Percentiles rank a stretch among this genome's conserved stretches.
Evolutionary conservation across 2,888 invertebrate species (phyloP).

Genomic region (Microplitis manilae): DNA sequence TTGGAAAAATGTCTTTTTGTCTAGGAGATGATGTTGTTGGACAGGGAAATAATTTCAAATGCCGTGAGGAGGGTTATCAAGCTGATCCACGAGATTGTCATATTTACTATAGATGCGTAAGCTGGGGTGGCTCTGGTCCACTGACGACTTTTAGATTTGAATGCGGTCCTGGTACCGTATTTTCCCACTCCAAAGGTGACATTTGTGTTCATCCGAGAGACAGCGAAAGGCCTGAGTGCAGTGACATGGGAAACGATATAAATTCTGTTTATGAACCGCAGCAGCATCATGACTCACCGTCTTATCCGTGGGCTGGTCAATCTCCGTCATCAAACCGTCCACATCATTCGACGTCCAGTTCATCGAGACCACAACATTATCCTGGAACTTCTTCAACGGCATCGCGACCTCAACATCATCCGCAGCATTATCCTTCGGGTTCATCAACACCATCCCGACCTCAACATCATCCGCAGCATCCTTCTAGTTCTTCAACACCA

Average conservation of each 20-base stretch:
- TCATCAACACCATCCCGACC: slow-evolving; percentile 4
- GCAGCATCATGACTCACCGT: not conserved
- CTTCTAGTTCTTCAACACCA: slow-evolving; percentile 10
- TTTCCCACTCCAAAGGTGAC: slow-evolving; percentile 73
- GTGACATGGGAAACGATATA: slow-evolving; percentile 63
- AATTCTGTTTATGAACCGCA: slow-evolving; percentile 44
- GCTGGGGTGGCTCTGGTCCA: slow-evolving; percentile 74
- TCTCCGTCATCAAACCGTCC: slow-evolving; percentile 42
- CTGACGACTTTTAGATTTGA: slow-evolving; percentile 79
- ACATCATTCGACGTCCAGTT: slow-evolving; percentile 25
- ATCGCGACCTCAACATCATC: too few relatives aligned
- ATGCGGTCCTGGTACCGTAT: slow-evolving; percentile 84
- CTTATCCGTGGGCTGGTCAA: not conserved
- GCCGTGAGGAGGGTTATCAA: slow-evolving; percentile 81
- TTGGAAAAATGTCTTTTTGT: not conserved
- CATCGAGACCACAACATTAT: not conserved
- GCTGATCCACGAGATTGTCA: slow-evolving; percentile 82
- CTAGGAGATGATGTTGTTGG: slow-evolving; percentile 30
- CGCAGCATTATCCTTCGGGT: too few relatives aligned
- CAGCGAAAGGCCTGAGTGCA: slow-evolving; percentile 81
- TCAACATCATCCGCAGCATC: not conserved
- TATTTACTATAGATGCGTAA: slow-evolving; percentile 83
- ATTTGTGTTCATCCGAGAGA: slow-evolving; percentile 82
- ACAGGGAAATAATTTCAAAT: slow-evolving; percentile 70
- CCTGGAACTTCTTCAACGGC: not conserved